These are phyloP conservation scores for Schizothorax lantsangensis DNA, from an alignment of 2,797 vertebrate species.

Conservation along the genomic window DNA sequence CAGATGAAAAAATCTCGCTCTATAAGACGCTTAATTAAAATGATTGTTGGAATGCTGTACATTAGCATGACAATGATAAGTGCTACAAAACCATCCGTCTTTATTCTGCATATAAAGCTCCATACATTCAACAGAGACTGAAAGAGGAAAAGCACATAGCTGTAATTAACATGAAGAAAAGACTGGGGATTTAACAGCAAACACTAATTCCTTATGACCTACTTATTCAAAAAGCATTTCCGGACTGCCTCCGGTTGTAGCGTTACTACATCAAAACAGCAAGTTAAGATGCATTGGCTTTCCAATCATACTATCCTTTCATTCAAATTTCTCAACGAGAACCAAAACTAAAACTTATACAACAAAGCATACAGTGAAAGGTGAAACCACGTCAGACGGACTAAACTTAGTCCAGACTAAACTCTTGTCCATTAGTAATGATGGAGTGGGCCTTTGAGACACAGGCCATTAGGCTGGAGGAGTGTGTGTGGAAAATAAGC, in stretches of 20 bases:
- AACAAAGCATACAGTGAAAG: not conserved
- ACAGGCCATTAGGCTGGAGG: constrained; percentile 58
- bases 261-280: not conserved
- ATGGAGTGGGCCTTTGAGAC: constrained; percentile 60
- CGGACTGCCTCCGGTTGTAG: not conserved
- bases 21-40: constrained; percentile 46
- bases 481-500: constrained; percentile 56
- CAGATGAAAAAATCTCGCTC: constrained; percentile 29
- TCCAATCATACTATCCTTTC: not conserved
- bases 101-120: constrained; percentile 14
- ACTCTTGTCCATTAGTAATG: constrained; percentile 63
- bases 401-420: constrained; percentile 59
- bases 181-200: constrained; percentile 39
- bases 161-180: constrained; percentile 52
- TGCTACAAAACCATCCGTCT: constrained; percentile 17
- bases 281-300: not conserved
- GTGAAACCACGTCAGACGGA: constrained; percentile 17
- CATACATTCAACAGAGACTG: not conserved
- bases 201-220: constrained; percentile 44
- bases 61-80: constrained; percentile 46
- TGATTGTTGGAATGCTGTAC: constrained; percentile 17
- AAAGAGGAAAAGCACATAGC: constrained; percentile 19
- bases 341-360: constrained; percentile 9
- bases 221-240: constrained; percentile 27
- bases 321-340: not conserved